Base-by-base conservation (phyloP, 2,888 invertebrate genomes). In the Piscicola geometra region DNA sequence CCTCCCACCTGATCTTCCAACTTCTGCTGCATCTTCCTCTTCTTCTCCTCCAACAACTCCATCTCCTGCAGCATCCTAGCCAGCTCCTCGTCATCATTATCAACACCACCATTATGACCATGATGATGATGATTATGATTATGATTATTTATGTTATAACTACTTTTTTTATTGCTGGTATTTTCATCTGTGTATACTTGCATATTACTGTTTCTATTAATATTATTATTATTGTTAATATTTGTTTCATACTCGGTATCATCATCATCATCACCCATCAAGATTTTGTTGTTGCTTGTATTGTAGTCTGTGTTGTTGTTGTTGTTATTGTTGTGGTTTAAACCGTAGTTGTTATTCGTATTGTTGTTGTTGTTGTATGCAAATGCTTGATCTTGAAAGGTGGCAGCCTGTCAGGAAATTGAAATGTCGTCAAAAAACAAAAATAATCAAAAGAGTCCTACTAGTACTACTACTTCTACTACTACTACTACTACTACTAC, bases 1-100 rank as follows among this genome's bases (percentile, higher is more conserved):
- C 5, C 60, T 18, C 60, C 60, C 60, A 56, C 60, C 60, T 56
- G n/a, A 21, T 56, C 60, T 25, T 56, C 60, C 21, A 56, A 21
- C 60, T 56, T 3, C n/a, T 56, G 60, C 60, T 25, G 3, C n/a
- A 56, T 15, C 25, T 56, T 56, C 60, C 60, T 56, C 25, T 56
- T 56, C 60, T 56, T 56, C 60, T 56, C 60, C 21, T 56, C 60
- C 60, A 56, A 21, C 60, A 25, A 5, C 21, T 56, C 12, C 21
- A 56, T 56, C 60, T 56, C 25, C 5, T 25, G 21, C 60, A 56
- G n/a, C 60, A 56, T 28, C 68, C 30, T 67, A 3, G 68, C 35
- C 35, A 33, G 15, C 5, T 32, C 30, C 33, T 67, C 68, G 32
- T 35, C 35, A 5, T 28, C 68, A 3, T 35, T 32, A 3, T n/a